These are phyloP conservation scores for Morelia viridis DNA, from an alignment of 2,797 vertebrate genomes.

Conservation along the genomic window DNA sequence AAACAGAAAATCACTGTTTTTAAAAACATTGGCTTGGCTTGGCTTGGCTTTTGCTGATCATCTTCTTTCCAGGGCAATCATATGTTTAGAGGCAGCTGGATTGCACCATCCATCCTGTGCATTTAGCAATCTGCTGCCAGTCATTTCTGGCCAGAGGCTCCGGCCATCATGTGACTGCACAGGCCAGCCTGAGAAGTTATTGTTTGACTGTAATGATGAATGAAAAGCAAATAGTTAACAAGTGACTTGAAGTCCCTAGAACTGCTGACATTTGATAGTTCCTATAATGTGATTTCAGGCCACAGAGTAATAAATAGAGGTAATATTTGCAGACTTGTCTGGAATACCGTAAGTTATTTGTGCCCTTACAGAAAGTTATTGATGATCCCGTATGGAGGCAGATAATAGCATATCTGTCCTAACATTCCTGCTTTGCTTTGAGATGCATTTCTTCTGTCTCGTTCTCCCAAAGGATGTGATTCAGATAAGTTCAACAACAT, in stretches of 20 bases:
- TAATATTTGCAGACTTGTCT: constrained; percentile 65
- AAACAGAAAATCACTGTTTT: no score
- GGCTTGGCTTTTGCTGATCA: neutral
- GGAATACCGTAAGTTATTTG: constrained; percentile 57
- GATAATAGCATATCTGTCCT: constrained; percentile 3
- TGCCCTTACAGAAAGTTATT: constrained; percentile 48
- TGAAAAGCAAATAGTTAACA: constrained; percentile 73
- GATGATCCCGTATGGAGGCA: constrained; percentile 36
- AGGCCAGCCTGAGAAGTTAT: constrained; percentile 66
- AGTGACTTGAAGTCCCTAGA: constrained; percentile 55
- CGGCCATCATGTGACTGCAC: constrained; percentile 57
- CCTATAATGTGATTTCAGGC: constrained; percentile 63
- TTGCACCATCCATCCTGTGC: neutral
- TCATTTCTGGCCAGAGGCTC: constrained; percentile 48
- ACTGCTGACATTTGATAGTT: constrained; percentile 63
- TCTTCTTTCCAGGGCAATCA: neutral
- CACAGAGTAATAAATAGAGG: constrained; percentile 61
- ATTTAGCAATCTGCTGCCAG: constrained; percentile 46
- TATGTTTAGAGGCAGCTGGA: neutral
- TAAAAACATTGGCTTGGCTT: neutral
- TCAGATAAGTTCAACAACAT: constrained; percentile 52
- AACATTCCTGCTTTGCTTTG: constrained; percentile 44
- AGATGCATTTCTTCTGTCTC: constrained; percentile 4
- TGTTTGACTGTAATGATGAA: constrained; percentile 65
- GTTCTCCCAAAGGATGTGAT: constrained; percentile 35